Evolutionary conservation across 2,797 vertebrate genomes (phyloP), one percentile per base, ranked within the genome.

Genomic region (Sciaenops ocellatus): DNA sequence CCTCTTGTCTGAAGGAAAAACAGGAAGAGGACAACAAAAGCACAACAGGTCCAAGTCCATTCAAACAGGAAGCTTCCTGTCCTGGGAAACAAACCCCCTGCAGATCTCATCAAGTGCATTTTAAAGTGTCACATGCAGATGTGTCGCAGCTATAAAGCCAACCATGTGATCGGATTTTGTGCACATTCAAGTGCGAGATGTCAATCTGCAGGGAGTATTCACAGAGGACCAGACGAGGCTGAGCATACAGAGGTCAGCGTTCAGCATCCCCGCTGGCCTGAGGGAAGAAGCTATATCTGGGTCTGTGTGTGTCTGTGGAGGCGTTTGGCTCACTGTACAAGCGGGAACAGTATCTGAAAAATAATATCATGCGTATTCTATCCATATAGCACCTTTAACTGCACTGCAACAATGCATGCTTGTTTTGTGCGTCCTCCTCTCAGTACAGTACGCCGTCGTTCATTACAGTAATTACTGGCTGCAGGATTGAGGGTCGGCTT

Each of bases 391-490:
- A 12, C 10, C 4, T 65, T 5, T 64, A 13, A 12, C 3, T 22
- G 22, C 42, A 42, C 41, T 2, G 56, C 46, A 41, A 26, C 7
- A 22, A 20, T 42, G 56, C 26, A 26, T 26, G 61, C 16, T 28
- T 51, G 28, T 65, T 57, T 54, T 44, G 20, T 44, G 57, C 52
- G 52, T 67, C 20, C 42, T 52, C 59, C 44, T 22, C 38, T 26
- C 26, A 1, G 12, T 66, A 11, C 41, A 56, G 44, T 68, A 17
- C 6, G 11, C 47, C 73, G 67, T 34, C 13, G 3, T 76, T 84
- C 71, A 75, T 90, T 59, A 80, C 80, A 69, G 76, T 82, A 89
- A 88, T 83, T 73, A 80, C 67, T 44, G 65, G 20, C 70, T 69
- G 63, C 73, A 55, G 66, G 63, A 61, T 61, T 63, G 0, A 11